A percentile compares a stretch with the other conserved stretches of the same genome.
phyloP scores from a whole-genome alignment of 1,140 invertebrate species.

The Calephelis virginiensis region DNA sequence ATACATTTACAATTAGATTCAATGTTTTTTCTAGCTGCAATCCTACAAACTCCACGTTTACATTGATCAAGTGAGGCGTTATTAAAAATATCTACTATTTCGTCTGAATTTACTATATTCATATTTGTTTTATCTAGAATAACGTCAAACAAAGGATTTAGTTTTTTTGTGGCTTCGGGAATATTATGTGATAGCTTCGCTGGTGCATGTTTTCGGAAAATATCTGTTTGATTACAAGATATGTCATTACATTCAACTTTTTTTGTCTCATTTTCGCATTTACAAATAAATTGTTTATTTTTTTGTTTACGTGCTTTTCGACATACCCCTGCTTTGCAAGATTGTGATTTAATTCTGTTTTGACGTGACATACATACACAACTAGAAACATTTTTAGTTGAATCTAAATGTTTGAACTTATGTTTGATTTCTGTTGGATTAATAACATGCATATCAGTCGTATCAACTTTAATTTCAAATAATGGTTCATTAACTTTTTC shows the following conservation, averaged over 20 bases:
- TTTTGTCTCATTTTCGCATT: conserved; percentile 26
- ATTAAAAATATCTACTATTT: conserved; percentile 37
- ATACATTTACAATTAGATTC: conserved; percentile 35
- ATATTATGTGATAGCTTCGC: conserved; percentile 18
- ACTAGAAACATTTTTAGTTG: conserved; percentile 15
- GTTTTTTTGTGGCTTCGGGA: background rate
- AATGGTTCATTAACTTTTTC: background rate
- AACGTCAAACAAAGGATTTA: conserved; percentile 42
- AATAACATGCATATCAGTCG: conserved; percentile 13
- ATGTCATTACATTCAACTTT: conserved; percentile 34
- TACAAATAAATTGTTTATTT: conserved; percentile 38
- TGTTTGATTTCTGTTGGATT: conserved; percentile 16
- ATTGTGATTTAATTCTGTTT: conserved; percentile 17
- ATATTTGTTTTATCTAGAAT: conserved; percentile 42
- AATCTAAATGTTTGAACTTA: conserved; percentile 2
- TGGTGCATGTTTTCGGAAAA: conserved; percentile 9
- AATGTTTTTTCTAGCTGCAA: conserved; percentile 17
- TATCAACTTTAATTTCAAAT: conserved; percentile 18
- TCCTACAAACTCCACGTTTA: conserved; percentile 31
- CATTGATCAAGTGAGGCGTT: conserved; percentile 27
- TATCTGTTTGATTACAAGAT: conserved; percentile 27
- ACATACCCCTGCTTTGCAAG: conserved; percentile 34
- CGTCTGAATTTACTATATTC: conserved; percentile 42
- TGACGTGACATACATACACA: conserved; percentile 43
- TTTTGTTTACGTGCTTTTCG: conserved; percentile 34